Conservation (phyloP, 2,888 invertebrate genomes). For the Argyra leucocephala region DNA sequence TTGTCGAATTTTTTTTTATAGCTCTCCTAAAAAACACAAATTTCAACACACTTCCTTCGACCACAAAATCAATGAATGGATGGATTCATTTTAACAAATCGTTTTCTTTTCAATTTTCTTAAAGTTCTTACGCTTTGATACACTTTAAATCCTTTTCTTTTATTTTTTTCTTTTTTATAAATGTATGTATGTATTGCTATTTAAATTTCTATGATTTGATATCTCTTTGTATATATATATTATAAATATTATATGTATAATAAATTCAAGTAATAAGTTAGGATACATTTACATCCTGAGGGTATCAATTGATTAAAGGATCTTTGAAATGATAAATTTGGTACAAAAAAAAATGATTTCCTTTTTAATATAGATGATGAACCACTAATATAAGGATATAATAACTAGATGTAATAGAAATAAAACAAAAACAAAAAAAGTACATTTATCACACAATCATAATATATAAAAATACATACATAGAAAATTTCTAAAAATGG, state of each 20-base stretch:
- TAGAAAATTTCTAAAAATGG: not conserved
- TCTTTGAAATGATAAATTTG: not conserved
- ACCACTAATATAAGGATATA: too few relatives aligned
- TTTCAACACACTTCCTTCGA: conserved; percentile 1
- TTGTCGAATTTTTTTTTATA: not conserved
- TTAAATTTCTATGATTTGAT: not conserved
- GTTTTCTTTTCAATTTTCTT: not conserved
- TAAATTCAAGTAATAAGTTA: not conserved
- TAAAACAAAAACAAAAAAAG: too few relatives aligned
- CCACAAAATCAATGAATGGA: not conserved
- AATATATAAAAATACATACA: too few relatives aligned
- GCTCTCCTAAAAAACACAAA: not conserved
- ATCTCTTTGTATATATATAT: not conserved
- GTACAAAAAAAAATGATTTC: too few relatives aligned
- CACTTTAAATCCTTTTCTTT: not conserved
- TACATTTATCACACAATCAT: too few relatives aligned
- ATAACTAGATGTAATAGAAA: too few relatives aligned
- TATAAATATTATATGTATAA: not conserved
- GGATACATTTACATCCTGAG: not conserved
- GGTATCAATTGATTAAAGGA: not conserved
- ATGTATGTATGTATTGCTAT: not conserved
- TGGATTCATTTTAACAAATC: not conserved
- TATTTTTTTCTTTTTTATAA: not conserved
- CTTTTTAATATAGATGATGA: too few relatives aligned
- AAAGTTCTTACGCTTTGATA: not conserved